These are phyloP conservation scores for Bellardia pandia DNA, from an alignment of 2,888 invertebrate genomes.

Conservation along the genomic window DNA sequence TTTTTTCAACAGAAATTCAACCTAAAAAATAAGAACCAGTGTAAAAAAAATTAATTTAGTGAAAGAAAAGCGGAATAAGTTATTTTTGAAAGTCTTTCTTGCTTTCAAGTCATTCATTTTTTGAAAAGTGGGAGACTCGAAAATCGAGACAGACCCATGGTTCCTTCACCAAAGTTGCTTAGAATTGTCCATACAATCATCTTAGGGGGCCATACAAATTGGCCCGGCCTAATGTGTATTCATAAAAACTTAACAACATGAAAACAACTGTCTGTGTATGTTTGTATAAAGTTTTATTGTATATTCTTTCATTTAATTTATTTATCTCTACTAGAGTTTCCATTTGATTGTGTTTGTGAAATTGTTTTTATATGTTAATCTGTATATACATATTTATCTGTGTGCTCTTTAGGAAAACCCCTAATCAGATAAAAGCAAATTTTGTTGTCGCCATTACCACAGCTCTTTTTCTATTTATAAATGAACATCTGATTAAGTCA, in stretches of 20 bases:
- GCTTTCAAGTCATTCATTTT: no score
- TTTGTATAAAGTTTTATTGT: background rate
- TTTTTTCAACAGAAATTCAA: no score
- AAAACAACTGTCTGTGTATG: background rate
- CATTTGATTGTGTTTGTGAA: background rate
- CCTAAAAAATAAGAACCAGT: no score
- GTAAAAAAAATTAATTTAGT: no score
- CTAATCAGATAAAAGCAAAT: constrained; percentile 25
- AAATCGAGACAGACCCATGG: no score
- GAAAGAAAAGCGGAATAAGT: no score
- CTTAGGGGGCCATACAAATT: no score
- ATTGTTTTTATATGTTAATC: background rate
- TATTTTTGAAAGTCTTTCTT: no score
- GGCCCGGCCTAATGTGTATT: no score
- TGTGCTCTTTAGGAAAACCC: background rate
- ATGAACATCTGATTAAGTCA: constrained; percentile 28
- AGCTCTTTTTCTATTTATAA: constrained; percentile 25
- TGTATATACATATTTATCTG: background rate
- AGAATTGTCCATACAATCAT: no score
- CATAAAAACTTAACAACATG: background rate
- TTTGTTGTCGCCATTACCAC: constrained; percentile 16
- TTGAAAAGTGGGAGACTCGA: no score
- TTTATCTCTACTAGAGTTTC: background rate
- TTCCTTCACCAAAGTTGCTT: no score
- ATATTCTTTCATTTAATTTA: background rate